Evolutionary conservation across 1,140 invertebrate genomes (phyloP).

Genomic region (Drosophila kepulauana): DNA sequence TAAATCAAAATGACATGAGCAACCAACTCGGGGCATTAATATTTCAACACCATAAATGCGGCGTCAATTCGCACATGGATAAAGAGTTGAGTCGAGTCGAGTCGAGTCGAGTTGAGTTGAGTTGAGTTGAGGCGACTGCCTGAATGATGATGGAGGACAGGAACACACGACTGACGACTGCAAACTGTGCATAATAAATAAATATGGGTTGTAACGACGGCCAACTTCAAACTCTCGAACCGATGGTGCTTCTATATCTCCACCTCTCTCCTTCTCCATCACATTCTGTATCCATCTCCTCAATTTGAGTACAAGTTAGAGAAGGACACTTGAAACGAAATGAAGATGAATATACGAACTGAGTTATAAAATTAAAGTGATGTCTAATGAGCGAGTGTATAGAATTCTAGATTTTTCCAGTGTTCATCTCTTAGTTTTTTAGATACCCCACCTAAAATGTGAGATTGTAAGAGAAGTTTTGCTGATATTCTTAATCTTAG

Average conservation of each 20-base stretch:
- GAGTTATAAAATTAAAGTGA: no score
- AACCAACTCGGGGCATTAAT: slow-evolving; percentile 81
- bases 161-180: slow-evolving; percentile 65
- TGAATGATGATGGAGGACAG: slow-evolving; percentile 65
- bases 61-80: slow-evolving; percentile 78
- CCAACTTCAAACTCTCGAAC: slow-evolving; percentile 23
- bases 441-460: no score
- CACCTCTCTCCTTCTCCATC: no score
- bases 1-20: slow-evolving; percentile 79
- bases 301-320: not conserved
- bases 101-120: not conserved
- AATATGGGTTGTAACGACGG: slow-evolving; percentile 51
- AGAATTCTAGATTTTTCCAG: no score
- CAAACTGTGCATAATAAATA: slow-evolving; percentile 81
- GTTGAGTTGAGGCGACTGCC: slow-evolving; percentile 16
- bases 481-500: no score
- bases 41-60: slow-evolving; percentile 82
- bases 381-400: no score
- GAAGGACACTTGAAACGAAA: slow-evolving; percentile 2
- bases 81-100: slow-evolving; percentile 27
- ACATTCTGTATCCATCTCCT: not conserved
- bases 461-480: no score
- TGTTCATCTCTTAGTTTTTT: no score
- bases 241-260: not conserved
- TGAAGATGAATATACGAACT: no score